phyloP scores from a whole-genome alignment of 2,888 invertebrate species.

The Drosophila melanosoma region DNA sequence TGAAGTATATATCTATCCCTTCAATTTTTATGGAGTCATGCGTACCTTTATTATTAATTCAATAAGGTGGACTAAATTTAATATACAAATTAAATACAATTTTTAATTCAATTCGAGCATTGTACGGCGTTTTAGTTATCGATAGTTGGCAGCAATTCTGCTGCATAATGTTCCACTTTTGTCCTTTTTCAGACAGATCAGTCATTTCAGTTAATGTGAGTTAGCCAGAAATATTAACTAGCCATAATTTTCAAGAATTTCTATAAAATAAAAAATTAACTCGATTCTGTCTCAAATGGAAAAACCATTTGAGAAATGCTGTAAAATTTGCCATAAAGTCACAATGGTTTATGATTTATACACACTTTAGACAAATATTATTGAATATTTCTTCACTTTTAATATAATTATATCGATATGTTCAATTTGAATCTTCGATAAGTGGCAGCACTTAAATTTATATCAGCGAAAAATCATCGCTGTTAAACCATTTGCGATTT shows the following conservation, averaged over 20 bases:
- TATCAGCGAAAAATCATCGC: neutral
- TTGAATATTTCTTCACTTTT: neutral
- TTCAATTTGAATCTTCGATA: neutral
- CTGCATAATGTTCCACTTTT: neutral
- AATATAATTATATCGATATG: neutral
- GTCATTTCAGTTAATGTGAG: neutral
- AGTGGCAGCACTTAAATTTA: neutral
- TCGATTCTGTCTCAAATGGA: neutral
- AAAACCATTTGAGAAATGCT: neutral
- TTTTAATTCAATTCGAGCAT: neutral
- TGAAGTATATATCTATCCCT: neutral
- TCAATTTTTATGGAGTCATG: neutral
- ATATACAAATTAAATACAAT: neutral
- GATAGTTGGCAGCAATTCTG: neutral
- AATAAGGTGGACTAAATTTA: neutral
- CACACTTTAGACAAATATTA: neutral
- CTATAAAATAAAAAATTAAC: neutral
- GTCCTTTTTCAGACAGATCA: neutral
- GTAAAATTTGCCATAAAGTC: neutral
- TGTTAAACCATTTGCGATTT: slow-evolving; percentile 1
- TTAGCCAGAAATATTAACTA: neutral
- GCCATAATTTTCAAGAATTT: neutral
- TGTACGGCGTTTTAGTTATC: neutral
- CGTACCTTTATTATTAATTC: neutral
- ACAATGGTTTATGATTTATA: neutral